Evolutionary conservation across 2,797 vertebrate species (phyloP).

Genomic region (Peromyscus aztecus): DNA sequence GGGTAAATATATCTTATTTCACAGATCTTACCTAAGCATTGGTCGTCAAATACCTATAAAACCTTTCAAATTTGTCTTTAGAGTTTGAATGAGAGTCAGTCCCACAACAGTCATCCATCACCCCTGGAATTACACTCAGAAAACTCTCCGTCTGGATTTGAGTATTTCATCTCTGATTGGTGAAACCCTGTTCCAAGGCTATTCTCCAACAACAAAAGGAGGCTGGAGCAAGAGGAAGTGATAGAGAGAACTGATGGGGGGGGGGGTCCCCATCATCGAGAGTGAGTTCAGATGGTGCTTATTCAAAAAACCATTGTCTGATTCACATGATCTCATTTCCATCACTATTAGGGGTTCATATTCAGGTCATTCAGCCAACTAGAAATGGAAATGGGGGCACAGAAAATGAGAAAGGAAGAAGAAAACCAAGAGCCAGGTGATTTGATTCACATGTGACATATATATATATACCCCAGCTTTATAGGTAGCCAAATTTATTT

Average conservation of each 20-base stretch:
- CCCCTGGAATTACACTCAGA: background rate
- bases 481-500: conserved; percentile 55
- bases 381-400: background rate
- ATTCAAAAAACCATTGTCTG: background rate
- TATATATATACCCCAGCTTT: background rate
- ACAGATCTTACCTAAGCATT: background rate
- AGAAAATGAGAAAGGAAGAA: background rate
- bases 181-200: conserved; percentile 21
- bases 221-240: background rate
- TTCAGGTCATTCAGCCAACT: background rate
- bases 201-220: background rate
- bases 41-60: conserved; percentile 6
- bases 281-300: conserved; percentile 21
- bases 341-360: conserved; percentile 18
- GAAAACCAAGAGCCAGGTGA: background rate
- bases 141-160: conserved; percentile 37
- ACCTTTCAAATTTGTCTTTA: background rate
- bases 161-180: background rate
- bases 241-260: background rate
- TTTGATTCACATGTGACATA: conserved; percentile 20
- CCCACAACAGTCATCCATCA: background rate
- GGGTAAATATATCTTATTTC: conserved; percentile 4
- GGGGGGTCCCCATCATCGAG: background rate
- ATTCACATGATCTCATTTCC: background rate
- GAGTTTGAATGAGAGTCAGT: background rate